A percentile compares a stretch with the other conserved stretches of the same genome.
Evolutionary conservation across 2,888 invertebrate genomes (phyloP).

Genomic region (Metalampra italica): DNA sequence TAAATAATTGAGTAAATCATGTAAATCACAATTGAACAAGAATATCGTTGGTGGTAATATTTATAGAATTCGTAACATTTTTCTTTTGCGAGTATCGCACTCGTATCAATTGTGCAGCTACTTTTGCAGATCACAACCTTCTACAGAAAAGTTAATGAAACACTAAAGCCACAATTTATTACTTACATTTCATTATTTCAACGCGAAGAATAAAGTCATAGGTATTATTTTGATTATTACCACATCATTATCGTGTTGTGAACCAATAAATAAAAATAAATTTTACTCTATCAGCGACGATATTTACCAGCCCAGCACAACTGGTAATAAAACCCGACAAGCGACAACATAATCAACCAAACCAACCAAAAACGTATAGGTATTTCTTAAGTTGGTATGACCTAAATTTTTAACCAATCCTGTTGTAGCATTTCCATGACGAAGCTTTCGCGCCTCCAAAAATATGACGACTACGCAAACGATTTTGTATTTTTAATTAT

Average conservation of each 20-base stretch:
- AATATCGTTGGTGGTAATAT: constrained; percentile 6
- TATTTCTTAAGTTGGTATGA: constrained; percentile 58
- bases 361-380: constrained; percentile 26
- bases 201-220: constrained; percentile 32
- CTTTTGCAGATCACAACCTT: constrained; percentile 74
- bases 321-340: constrained; percentile 59
- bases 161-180: constrained; percentile 44
- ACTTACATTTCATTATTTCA: constrained; percentile 48
- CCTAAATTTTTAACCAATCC: constrained; percentile 56
- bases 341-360: constrained; percentile 64
- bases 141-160: constrained; percentile 70
- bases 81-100: constrained; percentile 64
- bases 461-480: no score
- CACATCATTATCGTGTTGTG: constrained; percentile 46
- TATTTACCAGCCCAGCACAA: constrained; percentile 73
- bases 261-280: constrained; percentile 68
- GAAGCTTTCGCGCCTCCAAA: constrained; percentile 51
- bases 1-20: constrained; percentile 13
- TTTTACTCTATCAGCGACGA: constrained; percentile 56
- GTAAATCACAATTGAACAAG: constrained; percentile 14
- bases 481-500: no score
- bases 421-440: constrained; percentile 39
- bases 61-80: constrained; percentile 39
- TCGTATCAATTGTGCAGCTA: constrained; percentile 69
- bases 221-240: constrained; percentile 42